Percentiles rank a stretch among this genome's conserved stretches.
Conservation (phyloP, 2,113 vertebrate genomes). For the Sander lucioperca region DNA sequence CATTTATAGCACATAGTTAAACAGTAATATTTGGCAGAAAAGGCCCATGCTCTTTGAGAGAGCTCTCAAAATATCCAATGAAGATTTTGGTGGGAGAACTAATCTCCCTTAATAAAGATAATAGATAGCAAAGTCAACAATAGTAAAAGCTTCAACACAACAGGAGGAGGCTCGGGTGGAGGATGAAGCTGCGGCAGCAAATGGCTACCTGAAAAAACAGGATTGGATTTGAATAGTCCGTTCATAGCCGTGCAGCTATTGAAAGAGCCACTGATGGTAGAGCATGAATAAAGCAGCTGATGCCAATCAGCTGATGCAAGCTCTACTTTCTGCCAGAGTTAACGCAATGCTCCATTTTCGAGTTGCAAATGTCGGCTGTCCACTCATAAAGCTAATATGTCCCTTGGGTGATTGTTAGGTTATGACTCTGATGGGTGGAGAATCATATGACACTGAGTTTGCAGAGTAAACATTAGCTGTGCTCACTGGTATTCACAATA, state of each 20-base stretch:
- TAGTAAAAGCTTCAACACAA: background rate
- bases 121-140: background rate
- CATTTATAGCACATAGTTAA: constrained; percentile 42
- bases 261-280: constrained; percentile 13
- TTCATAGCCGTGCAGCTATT: constrained; percentile 10
- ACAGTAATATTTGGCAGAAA: constrained; percentile 22
- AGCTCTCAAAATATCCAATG: constrained; percentile 2
- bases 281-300: constrained; percentile 23
- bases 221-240: background rate
- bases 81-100: constrained; percentile 4
- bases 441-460: constrained; percentile 3
- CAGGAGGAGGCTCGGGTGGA: background rate
- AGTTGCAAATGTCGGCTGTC: background rate
- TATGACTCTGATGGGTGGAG: constrained; percentile 14
- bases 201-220: background rate
- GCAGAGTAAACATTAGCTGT: background rate
- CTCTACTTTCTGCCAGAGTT: background rate
- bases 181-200: background rate
- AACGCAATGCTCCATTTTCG: background rate
- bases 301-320: constrained; percentile 3
- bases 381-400: background rate
- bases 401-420: background rate
- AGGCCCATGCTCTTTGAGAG: constrained; percentile 29
- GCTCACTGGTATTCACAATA: background rate
- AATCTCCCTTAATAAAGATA: constrained; percentile 5